These are phyloP conservation scores for Tychaedon coryphoeus DNA, from an alignment of 2,113 vertebrate genomes.

Conservation along the genomic window DNA sequence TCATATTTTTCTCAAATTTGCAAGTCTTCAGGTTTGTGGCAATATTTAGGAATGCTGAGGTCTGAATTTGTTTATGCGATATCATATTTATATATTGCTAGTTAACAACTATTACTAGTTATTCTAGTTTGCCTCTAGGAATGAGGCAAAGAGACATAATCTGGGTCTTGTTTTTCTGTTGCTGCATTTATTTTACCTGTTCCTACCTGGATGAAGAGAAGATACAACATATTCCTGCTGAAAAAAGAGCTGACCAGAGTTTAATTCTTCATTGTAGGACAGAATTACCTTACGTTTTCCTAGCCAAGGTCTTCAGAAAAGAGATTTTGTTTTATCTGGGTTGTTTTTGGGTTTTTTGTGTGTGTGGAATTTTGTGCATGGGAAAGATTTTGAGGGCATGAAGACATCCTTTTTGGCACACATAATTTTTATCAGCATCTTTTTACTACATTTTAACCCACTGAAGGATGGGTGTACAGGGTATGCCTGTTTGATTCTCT, in stretches of 20 bases:
- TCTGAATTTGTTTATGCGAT: not conserved
- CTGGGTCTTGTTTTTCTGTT: not conserved
- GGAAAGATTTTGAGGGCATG: not conserved
- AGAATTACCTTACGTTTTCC: not conserved
- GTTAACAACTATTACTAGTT: not conserved
- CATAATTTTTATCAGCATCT: not conserved
- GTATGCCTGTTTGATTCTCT: not conserved
- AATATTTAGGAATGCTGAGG: not conserved
- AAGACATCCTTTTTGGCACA: not conserved
- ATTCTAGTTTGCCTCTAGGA: not conserved
- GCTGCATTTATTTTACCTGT: not conserved
- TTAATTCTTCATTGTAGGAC: not conserved
- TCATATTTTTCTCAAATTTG: not conserved
- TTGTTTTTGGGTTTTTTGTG: not conserved
- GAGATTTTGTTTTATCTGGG: not conserved
- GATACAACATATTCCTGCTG: not conserved
- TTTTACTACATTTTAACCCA: rapidly evolving
- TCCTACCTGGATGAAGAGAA: not conserved
- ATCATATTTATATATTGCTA: not conserved
- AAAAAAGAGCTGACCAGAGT: not conserved
- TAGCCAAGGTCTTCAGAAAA: not conserved
- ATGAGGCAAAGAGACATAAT: not conserved
- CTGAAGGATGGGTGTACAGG: not conserved
- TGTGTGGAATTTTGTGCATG: not conserved
- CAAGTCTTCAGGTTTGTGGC: not conserved